Evolutionary conservation across 1,140 invertebrate genomes (phyloP), one percentile per base, ranked within the genome.

Genomic region (Eumaeus atala): DNA sequence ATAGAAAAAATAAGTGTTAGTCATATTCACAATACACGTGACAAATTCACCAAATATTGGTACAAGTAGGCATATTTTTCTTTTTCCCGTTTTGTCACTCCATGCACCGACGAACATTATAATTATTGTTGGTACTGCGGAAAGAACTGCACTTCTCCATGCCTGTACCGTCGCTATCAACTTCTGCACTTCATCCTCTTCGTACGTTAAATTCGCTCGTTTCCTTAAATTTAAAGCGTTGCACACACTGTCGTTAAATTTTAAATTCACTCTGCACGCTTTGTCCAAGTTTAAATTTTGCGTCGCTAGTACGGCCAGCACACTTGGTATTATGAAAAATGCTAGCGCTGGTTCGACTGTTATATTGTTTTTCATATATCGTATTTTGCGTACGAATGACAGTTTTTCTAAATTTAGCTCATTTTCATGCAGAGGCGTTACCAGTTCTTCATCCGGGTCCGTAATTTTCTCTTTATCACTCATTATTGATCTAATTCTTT

Each of bases 61-160:
- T 53, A 96, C 81, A 0, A 96, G 76, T 88, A 97, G 94, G 64
- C 94, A 95, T 3, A 95, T 92, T 78, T 96, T 96, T 48, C 95
- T 90, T 16, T 90, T 91, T 1, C 90, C 93, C 66, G 89, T 84
- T 18, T 91, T 89, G 73, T 94, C 93, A 62, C 92, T 91, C 90
- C 90, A 90, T 12, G 90, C 88, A 54, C 92, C 90, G 51, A 92
- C 71, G 72, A 92, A 89, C 42, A 91, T 58, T 59, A 91, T 88
- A 16, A 91, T 64, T 0, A 90, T 33, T 0, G 88, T 85, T 1
- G 90, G 90, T 7, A 91, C 68, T 4, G 88, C 71, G 16, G 89
- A 89, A 48, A 89, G 84, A 12, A 91, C 67, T 0, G 88, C 77
- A 37, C 87, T 90, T 61, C 88, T 91, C 84, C 88, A 89, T 5